phyloP scores from a whole-genome alignment of 2,113 vertebrate species.

The Opisthocomus hoazin region DNA sequence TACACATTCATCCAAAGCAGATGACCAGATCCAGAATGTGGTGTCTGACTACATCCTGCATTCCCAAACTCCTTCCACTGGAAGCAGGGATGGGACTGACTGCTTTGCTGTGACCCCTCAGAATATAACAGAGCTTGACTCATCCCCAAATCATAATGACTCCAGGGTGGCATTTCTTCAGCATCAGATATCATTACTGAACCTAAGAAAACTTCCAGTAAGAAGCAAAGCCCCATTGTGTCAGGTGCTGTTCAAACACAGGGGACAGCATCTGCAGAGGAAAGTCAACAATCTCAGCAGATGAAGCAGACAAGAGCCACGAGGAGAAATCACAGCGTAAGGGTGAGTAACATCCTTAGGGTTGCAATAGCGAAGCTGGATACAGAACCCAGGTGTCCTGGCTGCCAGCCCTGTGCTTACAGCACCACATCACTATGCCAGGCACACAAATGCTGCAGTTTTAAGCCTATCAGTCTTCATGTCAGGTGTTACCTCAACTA shows the following conservation, averaged over 20 bases:
- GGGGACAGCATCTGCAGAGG: background rate
- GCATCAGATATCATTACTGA: background rate
- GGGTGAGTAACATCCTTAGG: background rate
- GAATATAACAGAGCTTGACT: background rate
- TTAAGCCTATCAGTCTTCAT: background rate
- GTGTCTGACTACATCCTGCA: background rate
- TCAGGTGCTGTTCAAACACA: background rate
- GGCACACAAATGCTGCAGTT: background rate
- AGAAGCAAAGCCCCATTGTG: background rate
- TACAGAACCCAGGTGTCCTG: background rate
- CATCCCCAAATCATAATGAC: background rate
- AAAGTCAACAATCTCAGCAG: background rate
- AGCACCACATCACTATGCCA: background rate
- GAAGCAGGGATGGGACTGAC: background rate
- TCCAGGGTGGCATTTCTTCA: background rate
- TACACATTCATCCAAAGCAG: background rate
- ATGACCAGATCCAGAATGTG: background rate
- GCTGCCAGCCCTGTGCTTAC: background rate
- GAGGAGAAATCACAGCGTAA: background rate
- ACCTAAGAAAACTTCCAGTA: background rate
- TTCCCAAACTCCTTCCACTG: background rate
- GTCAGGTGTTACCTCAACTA: slow-evolving; percentile 1
- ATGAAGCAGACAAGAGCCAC: background rate
- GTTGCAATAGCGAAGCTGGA: background rate
- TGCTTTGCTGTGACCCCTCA: background rate